phyloP scores from a whole-genome alignment of 1,140 invertebrate species.

The Drosophila saltans region DNA sequence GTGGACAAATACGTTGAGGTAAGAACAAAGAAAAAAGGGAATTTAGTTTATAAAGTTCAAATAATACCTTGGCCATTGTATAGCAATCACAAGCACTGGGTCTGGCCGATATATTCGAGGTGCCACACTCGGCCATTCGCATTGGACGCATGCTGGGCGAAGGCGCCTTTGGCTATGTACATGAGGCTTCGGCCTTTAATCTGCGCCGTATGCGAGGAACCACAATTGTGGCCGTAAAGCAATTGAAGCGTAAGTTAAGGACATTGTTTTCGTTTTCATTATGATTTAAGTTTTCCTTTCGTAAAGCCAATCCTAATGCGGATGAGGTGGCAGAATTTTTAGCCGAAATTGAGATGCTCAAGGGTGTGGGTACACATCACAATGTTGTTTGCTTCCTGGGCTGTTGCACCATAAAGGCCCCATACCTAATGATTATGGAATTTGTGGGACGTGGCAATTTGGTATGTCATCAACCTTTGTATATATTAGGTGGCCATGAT shows the following conservation, averaged over 20 bases:
- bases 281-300: neutral
- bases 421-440: conserved; percentile 90
- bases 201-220: conserved; percentile 84
- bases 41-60: neutral
- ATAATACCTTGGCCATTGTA: neutral
- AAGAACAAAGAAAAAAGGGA: neutral
- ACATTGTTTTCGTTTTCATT: neutral
- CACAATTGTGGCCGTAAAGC: conserved; percentile 89
- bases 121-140: conserved; percentile 61
- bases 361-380: conserved; percentile 89
- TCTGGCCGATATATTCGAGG: conserved; percentile 73
- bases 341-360: conserved; percentile 91
- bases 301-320: conserved; percentile 82
- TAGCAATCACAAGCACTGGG: conserved; percentile 72
- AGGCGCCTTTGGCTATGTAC: conserved; percentile 90
- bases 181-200: conserved; percentile 85
- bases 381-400: conserved; percentile 91
- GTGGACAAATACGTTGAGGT: conserved; percentile 79
- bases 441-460: conserved; percentile 91
- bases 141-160: conserved; percentile 86
- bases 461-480: conserved; percentile 76
- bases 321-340: conserved; percentile 88
- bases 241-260: conserved; percentile 85
- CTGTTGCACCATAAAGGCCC: conserved; percentile 89
- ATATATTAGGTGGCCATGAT: neutral